Evolutionary conservation across 2,888 invertebrate species (phyloP).

Genomic region (Lysandra coridon): DNA sequence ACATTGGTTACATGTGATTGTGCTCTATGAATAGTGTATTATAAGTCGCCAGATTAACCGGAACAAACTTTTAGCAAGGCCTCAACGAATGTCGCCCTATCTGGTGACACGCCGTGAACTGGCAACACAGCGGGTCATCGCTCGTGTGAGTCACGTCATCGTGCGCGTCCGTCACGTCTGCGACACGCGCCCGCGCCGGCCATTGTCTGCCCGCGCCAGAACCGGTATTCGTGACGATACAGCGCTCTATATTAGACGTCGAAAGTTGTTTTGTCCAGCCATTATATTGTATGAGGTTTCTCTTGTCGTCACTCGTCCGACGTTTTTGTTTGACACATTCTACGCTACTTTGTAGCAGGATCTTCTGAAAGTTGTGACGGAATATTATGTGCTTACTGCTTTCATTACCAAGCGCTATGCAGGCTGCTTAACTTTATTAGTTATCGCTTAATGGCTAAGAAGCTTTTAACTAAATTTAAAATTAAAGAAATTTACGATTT

Average conservation of each 20-base stretch:
- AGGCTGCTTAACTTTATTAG: too few species aligned
- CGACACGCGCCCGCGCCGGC: constrained; percentile 4
- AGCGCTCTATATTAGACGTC: constrained; percentile 29
- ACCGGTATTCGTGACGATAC: constrained; percentile 27
- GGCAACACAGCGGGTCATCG: constrained; percentile 5
- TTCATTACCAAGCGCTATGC: too few species aligned
- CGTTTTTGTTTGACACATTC: constrained; percentile 9
- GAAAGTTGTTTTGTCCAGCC: constrained; percentile 33
- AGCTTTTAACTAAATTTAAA: too few species aligned
- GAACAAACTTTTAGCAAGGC: neutral
- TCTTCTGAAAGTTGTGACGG: too few species aligned
- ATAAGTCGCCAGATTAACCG: too few species aligned
- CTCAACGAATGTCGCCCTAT: neutral
- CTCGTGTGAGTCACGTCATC: neutral
- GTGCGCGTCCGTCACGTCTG: constrained; percentile 18
- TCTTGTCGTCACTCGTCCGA: neutral
- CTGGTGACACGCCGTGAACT: neutral
- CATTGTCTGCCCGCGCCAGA: constrained; percentile 26
- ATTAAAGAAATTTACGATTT: neutral
- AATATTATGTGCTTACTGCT: too few species aligned
- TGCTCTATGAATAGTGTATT: too few species aligned
- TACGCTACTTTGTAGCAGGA: neutral
- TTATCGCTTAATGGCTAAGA: too few species aligned
- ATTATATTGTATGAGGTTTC: constrained; percentile 33
- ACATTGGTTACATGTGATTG: too few species aligned